phyloP scores from a whole-genome alignment of 1,140 invertebrate species.

The Trissolcus basalis region DNA sequence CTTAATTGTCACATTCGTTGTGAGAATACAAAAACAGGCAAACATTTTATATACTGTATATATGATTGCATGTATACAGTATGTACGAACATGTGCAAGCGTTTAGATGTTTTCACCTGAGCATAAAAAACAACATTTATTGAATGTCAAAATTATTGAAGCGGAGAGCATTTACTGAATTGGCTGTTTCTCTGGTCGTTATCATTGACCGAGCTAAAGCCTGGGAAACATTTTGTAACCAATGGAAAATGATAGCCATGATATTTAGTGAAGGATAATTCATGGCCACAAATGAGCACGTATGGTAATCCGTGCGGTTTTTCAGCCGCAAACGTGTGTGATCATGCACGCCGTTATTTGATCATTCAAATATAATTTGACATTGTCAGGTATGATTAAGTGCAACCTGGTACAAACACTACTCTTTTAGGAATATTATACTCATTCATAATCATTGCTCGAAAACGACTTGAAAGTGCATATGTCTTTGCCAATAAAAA shows the following conservation, averaged over 20 bases:
- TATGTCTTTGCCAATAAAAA: no score
- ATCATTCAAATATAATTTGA: constrained; percentile 26
- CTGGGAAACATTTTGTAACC: constrained; percentile 16
- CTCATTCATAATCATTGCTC: constrained; percentile 8
- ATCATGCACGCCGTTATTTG: constrained; percentile 18
- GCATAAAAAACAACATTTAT: no score
- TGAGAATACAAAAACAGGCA: no score
- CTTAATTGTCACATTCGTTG: no score
- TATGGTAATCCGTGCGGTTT: constrained; percentile 30
- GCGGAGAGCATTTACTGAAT: background rate
- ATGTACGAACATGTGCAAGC: no score
- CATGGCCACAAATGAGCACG: constrained; percentile 22
- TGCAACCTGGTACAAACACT: constrained; percentile 11
- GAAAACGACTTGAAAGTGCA: background rate
- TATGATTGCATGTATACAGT: no score
- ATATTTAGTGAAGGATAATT: constrained; percentile 26
- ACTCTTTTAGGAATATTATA: constrained; percentile 7
- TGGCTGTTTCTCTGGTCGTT: constrained; percentile 25
- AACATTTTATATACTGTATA: no score
- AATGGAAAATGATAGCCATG: constrained; percentile 25
- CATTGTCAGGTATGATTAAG: constrained; percentile 37
- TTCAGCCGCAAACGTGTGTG: constrained; percentile 13
- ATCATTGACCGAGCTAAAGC: no score
- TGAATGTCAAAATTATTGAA: no score
- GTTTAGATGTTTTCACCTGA: no score